Conservation (phyloP, 2,113 vertebrate species). For the Nycticorax nycticorax region DNA sequence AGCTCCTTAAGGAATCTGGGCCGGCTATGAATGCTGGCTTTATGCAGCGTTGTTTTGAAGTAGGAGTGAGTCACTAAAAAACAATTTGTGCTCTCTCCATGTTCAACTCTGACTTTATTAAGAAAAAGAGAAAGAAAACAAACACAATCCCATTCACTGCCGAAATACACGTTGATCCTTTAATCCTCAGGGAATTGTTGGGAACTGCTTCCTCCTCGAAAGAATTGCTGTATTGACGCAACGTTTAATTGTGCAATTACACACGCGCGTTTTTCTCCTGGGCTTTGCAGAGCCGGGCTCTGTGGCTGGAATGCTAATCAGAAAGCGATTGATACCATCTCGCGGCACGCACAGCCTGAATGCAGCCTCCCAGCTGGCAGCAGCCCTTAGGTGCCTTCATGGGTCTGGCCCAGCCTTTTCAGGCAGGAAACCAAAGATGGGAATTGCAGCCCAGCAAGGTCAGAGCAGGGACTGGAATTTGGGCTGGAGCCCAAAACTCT, state of each 20-base stretch:
- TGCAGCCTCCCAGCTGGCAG: neutral
- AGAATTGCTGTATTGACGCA: neutral
- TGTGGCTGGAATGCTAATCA: constrained; percentile 19
- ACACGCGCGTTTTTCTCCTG: neutral
- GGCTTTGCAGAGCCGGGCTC: neutral
- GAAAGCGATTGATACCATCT: neutral
- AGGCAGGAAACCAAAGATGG: neutral
- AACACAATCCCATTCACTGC: constrained; percentile 22
- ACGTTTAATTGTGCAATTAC: neutral
- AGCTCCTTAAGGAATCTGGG: constrained; percentile 32
- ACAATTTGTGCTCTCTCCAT: constrained; percentile 39
- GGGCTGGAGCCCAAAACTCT: neutral
- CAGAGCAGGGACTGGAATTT: neutral
- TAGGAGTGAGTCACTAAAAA: constrained; percentile 69
- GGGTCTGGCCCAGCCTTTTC: neutral
- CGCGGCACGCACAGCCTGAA: neutral
- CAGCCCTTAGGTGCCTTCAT: neutral
- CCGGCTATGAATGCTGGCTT: neutral
- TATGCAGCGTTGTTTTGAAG: constrained; percentile 46
- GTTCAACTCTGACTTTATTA: constrained; percentile 57
- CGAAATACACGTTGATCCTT: constrained; percentile 9
- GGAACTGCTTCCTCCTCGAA: neutral
- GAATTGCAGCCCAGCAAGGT: neutral
- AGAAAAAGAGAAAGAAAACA: constrained; percentile 56
- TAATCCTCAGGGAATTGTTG: neutral